Evolutionary conservation across 2,797 vertebrate species (phyloP).

Genomic region (Chaetodon trifasciatus): DNA sequence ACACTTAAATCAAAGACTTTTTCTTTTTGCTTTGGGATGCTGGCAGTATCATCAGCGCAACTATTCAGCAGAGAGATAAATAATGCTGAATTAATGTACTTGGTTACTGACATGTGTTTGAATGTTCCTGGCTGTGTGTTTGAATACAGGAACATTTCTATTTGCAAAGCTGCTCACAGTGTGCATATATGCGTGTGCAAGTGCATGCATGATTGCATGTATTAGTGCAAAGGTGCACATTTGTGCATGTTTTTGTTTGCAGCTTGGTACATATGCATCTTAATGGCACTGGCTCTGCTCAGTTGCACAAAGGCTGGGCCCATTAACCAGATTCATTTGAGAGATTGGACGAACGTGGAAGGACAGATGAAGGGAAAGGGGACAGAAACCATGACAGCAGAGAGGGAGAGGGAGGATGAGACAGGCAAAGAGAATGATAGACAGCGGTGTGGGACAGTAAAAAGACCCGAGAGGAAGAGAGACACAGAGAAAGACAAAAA

Average conservation of each 20-base stretch:
- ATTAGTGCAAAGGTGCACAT: not conserved
- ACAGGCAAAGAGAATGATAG: conserved; percentile 53
- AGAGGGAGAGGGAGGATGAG: conserved; percentile 39
- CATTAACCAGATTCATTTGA: conserved; percentile 73
- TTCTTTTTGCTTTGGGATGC: conserved; percentile 19
- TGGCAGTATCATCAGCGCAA: conserved; percentile 34
- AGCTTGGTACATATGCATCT: conserved; percentile 32
- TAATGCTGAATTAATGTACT: conserved; percentile 2
- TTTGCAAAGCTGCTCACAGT: not conserved
- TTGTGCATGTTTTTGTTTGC: conserved; percentile 16
- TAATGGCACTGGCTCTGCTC: conserved; percentile 19
- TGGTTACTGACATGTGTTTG: conserved; percentile 23
- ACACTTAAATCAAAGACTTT: conserved; percentile 71
- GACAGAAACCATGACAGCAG: conserved; percentile 43
- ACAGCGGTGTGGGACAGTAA: conserved; percentile 44
- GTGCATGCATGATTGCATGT: not conserved
- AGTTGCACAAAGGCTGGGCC: conserved; percentile 45
- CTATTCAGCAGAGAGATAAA: conserved; percentile 35
- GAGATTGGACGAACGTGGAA: conserved; percentile 61
- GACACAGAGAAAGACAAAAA: conserved; percentile 31
- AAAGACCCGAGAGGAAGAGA: conserved; percentile 42
- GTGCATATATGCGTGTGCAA: not conserved
- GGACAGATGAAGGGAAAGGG: conserved; percentile 48
- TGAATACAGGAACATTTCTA: not conserved
- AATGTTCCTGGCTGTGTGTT: conserved; percentile 19